These are phyloP conservation scores for Leucosticte australis DNA, from an alignment of 2,113 vertebrate genomes.

Conservation along the genomic window DNA sequence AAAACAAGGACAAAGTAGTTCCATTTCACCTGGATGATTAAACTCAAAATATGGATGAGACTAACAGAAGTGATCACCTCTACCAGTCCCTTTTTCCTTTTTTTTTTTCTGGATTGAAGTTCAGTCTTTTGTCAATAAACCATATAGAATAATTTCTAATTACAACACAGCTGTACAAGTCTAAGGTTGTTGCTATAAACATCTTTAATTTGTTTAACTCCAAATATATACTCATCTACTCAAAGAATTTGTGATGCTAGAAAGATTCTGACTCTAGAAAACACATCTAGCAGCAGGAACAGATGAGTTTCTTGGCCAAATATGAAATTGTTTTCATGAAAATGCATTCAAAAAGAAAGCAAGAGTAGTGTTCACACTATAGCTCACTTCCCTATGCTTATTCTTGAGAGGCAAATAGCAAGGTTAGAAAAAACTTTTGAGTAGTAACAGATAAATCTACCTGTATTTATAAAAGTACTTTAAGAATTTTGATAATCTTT, in stretches of 20 bases:
- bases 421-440: not conserved
- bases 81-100: not conserved
- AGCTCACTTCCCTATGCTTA: not conserved
- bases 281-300: not conserved
- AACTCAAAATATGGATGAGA: not conserved
- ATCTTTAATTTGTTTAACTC: not conserved
- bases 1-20: not conserved
- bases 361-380: not conserved
- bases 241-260: not conserved
- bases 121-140: not conserved
- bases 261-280: not conserved
- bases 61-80: not conserved
- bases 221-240: not conserved
- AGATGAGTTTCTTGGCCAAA: not conserved
- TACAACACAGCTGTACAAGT: not conserved
- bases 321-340: not conserved
- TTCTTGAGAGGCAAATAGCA: not conserved
- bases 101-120: not conserved
- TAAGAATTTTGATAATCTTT: not conserved
- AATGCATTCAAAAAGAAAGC: not conserved
- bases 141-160: not conserved
- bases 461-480: not conserved
- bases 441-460: not conserved
- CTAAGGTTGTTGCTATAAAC: not conserved
- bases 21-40: not conserved